Percentiles rank a stretch among this genome's conserved stretches.
Evolutionary conservation across 2,888 invertebrate genomes (phyloP).

Genomic region (Eumacrocentrus americanus): DNA sequence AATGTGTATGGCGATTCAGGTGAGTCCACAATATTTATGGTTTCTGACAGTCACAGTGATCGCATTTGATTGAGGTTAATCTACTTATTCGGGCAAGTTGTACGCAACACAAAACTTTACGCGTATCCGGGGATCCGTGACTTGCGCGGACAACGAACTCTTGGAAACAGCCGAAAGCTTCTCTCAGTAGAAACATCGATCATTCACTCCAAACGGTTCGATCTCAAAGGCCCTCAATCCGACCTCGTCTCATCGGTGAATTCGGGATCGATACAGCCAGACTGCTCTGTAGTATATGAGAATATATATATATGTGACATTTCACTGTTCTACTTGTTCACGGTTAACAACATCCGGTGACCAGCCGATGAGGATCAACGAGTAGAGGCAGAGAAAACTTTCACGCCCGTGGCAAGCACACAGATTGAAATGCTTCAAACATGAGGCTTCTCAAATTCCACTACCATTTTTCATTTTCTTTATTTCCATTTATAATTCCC

Average conservation of each 20-base stretch:
- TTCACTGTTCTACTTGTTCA: conserved; percentile 29
- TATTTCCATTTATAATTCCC: too few species aligned
- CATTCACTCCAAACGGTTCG: background rate
- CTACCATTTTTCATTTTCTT: too few species aligned
- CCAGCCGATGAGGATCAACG: conserved; percentile 8
- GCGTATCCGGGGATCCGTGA: conserved; percentile 23
- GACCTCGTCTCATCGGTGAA: background rate
- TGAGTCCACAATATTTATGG: conserved; percentile 63
- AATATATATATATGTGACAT: conserved; percentile 21
- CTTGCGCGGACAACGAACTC: conserved; percentile 50
- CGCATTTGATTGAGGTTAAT: background rate
- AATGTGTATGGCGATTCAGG: conserved; percentile 89
- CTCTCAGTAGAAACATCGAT: background rate
- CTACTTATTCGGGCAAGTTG: background rate
- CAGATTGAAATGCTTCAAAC: background rate
- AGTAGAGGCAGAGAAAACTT: background rate
- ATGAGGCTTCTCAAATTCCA: too few species aligned
- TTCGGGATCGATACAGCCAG: background rate
- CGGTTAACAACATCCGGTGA: conserved; percentile 32
- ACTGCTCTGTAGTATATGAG: background rate
- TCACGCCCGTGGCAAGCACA: conserved; percentile 2
- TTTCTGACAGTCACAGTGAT: too few species aligned
- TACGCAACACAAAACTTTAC: background rate
- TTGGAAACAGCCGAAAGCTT: conserved; percentile 25
- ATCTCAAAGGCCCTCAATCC: background rate